phyloP scores from a whole-genome alignment of 2,888 invertebrate genomes.

The Acrocyrtus sp. region DNA sequence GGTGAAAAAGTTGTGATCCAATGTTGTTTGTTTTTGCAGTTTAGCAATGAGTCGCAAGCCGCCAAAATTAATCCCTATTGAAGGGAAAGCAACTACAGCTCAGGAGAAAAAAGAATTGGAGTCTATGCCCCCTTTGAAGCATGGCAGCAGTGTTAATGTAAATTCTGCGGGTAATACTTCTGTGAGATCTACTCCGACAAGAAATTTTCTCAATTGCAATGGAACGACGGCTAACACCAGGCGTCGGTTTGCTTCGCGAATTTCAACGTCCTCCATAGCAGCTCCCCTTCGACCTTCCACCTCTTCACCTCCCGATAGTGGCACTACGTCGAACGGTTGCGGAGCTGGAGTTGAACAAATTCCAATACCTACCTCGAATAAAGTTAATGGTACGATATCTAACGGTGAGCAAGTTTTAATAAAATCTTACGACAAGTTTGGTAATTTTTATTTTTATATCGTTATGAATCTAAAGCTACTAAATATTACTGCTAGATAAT shows the following conservation, averaged over 20 bases:
- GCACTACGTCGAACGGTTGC: slow-evolving; percentile 27
- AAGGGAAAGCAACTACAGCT: slow-evolving; percentile 18
- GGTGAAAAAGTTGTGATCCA: too few species aligned
- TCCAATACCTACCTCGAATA: background rate
- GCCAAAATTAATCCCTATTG: slow-evolving; percentile 39
- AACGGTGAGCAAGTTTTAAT: slow-evolving; percentile 32
- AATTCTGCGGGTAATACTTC: background rate
- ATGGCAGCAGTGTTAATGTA: background rate
- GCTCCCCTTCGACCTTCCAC: background rate
- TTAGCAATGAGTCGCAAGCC: slow-evolving; percentile 44
- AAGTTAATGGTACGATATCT: slow-evolving; percentile 39
- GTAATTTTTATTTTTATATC: slow-evolving; percentile 4
- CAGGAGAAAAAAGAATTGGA: background rate
- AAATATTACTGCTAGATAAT: background rate
- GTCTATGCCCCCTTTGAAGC: slow-evolving; percentile 10
- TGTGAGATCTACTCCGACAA: slow-evolving; percentile 5
- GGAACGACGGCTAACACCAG: slow-evolving; percentile 10
- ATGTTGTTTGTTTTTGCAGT: slow-evolving; percentile 1
- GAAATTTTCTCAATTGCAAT: slow-evolving; percentile 36
- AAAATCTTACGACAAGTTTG: too few species aligned
- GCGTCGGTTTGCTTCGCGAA: slow-evolving; percentile 8
- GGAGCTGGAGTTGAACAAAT: background rate
- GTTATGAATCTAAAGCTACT: slow-evolving; percentile 1
- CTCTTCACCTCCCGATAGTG: too few species aligned
- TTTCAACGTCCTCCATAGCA: background rate